Base-by-base conservation (phyloP, 1,140 invertebrate species). In the Batillaria attramentaria region DNA sequence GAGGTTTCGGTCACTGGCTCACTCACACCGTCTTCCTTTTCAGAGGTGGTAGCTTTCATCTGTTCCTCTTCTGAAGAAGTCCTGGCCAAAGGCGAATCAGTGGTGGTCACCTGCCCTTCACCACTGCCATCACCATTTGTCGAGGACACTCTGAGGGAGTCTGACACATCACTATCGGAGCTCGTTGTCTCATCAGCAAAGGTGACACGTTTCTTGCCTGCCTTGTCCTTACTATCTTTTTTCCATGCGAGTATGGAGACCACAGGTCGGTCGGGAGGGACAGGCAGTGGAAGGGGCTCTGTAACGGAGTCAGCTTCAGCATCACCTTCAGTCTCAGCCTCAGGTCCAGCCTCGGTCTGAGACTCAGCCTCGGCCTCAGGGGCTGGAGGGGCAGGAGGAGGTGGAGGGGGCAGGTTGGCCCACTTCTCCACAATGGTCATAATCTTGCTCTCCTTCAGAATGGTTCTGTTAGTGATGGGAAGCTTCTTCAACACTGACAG, bases 401-500 rank as follows among this genome's bases (percentile, higher is more conserved):
- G 77, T 3, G 80, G 80, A 6, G 69, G 79, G 60, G 80, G 68
- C 28, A 77, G 28, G 28, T 76, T 77, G 13, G 85, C 79, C 84
- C 85, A 86, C 83, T 82, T 84, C 88, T 97, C 94, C 62, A 98
- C 94, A 28, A 96, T 93, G 37, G 79, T 81, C 72, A 93, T 83
- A 66, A 99, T 95, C 88, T 97, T 97, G 86, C 96, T 97, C 84
- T 99, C 97, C 88, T 95, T 95, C 2, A 99, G 92, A 92, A 97
- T 95, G 0, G 96, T 98, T 90, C 96, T 97, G 90, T 98, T 98
- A 2, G 95, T 94, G 78, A 99, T 97, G 6, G 97, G 97, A 73
- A 99, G 92, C 65, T 94, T 93, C 73, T 94, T 94, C 50, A 92
- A 83, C 0, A 95, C 95, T 82, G 95, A 93, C n/a, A 98, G 89